Percentiles rank a stretch among this genome's conserved stretches.
These are phyloP conservation scores for Oenanthe oenanthe DNA, from an alignment of 2,113 vertebrate species.

Conservation along the genomic window DNA sequence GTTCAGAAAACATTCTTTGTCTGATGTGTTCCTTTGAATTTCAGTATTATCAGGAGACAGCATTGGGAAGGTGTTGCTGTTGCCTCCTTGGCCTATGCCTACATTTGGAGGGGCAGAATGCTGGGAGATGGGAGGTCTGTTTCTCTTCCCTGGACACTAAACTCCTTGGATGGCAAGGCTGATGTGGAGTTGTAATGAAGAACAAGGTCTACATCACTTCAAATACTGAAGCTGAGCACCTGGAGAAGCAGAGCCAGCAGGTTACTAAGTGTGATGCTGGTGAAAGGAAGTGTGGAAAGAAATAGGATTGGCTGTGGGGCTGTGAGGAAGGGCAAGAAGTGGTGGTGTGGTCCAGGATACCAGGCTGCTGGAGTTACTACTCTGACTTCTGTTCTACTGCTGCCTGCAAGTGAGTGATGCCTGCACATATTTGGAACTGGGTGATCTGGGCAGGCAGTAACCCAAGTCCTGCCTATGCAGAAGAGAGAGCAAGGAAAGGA, in stretches of 20 bases:
- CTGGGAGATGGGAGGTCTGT: background rate
- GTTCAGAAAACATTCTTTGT: background rate
- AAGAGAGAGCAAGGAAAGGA: background rate
- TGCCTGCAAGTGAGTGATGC: background rate
- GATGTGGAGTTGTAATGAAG: background rate
- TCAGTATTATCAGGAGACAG: background rate
- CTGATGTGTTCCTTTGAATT: background rate
- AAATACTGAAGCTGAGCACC: background rate
- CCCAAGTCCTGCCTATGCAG: background rate
- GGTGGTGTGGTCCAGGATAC: background rate
- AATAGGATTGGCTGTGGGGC: background rate
- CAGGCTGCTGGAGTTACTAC: background rate
- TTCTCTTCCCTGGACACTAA: background rate
- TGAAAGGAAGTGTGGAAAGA: background rate
- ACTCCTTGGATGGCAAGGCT: background rate
- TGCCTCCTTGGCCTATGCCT: background rate
- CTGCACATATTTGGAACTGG: background rate
- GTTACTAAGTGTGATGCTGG: background rate
- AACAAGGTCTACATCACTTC: background rate
- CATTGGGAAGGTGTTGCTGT: fast-evolving
- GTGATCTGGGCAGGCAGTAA: background rate
- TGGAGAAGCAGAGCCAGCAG: background rate
- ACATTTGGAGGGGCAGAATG: background rate
- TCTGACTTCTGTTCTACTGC: background rate
- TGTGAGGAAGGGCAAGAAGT: background rate